Evolutionary conservation across 2,888 invertebrate species (phyloP), one percentile per base, ranked within the genome.

Genomic region (Polia nebulosa): DNA sequence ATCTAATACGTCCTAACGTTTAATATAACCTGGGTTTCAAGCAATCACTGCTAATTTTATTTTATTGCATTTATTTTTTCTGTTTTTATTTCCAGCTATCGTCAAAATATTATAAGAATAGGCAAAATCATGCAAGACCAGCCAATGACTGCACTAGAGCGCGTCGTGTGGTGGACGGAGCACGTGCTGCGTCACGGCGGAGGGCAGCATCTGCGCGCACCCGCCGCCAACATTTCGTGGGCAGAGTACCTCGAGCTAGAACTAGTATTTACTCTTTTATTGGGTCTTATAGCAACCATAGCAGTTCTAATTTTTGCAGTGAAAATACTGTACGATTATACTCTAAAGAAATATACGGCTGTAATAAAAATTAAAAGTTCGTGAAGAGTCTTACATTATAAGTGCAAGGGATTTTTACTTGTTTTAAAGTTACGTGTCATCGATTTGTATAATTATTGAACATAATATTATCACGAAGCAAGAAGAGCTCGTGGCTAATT

Each of bases 121-220:
- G 45, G 41, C 7, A 55, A n/a, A 13, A 47, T 71, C n/a, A 70
- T 71, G 61, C 15, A 49, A 2, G 70, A 70, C 11, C 72, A 70
- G 11, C 70, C 72, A n/a, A 53, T 61, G 62, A 32, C 45, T 29
- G 47, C 70, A 0, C 17, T 89, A 52, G 87, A 90, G 5, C 90
- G 92, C 17, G 93, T 94, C 0, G 82, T 94, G 11, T 94, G 94
- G 93, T 95, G 94, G 95, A 92, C 90, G n/a, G 96, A 96, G 79
- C 92, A 73, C 34, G 75, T 73, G 22, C 32, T 75, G 22, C 67
- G 80, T 47, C 41, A 72, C 39, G 67, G 79, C 15, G 58, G 64
- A 57, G 89, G 6, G 76, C 85, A 44, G 52, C 72, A 72, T 29
- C 20, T 72, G 11, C 72, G 75, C 5, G 67, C 59, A 2, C 75